phyloP scores from a whole-genome alignment of 2,797 vertebrate genomes.

The Chloroceryle amazona region DNA sequence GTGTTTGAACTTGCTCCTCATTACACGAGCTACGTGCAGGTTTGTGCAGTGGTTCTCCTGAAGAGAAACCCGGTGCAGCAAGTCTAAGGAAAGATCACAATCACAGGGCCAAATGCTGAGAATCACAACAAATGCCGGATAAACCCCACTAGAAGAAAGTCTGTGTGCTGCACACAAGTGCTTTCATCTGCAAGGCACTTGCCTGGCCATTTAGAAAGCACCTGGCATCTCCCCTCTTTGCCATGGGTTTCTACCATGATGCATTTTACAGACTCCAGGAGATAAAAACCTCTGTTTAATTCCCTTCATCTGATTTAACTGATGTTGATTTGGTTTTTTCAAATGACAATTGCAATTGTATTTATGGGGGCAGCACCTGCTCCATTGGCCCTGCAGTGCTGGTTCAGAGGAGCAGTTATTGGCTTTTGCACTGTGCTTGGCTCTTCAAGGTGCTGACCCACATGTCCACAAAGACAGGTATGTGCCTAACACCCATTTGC shows the following conservation, averaged over 20 bases:
- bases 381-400: neutral
- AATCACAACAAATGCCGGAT: neutral
- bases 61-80: neutral
- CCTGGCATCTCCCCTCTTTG: neutral
- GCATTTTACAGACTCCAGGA: accelerated
- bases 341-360: neutral
- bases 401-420: neutral
- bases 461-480: accelerated
- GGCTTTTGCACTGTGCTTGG: neutral
- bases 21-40: neutral
- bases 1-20: neutral
- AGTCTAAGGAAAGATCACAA: neutral
- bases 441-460: neutral
- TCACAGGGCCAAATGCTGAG: neutral
- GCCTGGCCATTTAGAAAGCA: neutral
- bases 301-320: neutral
- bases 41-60: neutral
- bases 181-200: neutral
- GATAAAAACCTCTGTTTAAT: neutral
- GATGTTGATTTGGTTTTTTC: neutral
- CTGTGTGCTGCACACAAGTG: neutral
- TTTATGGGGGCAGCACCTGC: neutral
- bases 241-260: neutral
- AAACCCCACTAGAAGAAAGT: neutral
- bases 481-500: neutral